A percentile compares a stretch with the other conserved stretches of the same genome.
Evolutionary conservation across 2,113 vertebrate species (phyloP).

Genomic region (Isichthys henryi): DNA sequence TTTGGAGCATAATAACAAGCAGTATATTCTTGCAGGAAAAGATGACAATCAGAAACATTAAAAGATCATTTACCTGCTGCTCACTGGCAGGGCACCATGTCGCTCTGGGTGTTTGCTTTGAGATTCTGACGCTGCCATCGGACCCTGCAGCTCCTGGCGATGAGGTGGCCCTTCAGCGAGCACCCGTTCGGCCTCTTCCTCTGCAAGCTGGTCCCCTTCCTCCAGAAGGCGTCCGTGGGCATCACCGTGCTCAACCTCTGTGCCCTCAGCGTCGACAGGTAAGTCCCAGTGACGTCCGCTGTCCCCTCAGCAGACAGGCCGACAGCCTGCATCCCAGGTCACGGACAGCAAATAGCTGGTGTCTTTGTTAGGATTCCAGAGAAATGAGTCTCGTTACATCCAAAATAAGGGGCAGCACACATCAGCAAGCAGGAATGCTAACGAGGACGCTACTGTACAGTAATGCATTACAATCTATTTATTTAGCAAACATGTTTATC

Average conservation of each 20-base stretch:
- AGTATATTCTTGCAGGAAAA: background rate
- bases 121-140: conserved; percentile 30
- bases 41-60: background rate
- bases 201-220: conserved; percentile 87
- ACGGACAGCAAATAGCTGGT: background rate
- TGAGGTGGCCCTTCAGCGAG: conserved; percentile 76
- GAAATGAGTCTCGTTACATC: background rate
- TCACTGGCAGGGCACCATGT: background rate
- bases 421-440: background rate
- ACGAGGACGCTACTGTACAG: background rate
- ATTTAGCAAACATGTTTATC: background rate
- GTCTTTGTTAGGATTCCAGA: background rate
- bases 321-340: background rate
- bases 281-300: conserved; percentile 20
- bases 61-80: background rate
- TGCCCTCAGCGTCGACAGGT: conserved; percentile 93
- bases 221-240: conserved; percentile 91
- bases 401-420: background rate
- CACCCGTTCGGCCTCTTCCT: conserved; percentile 73
- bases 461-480: background rate
- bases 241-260: conserved; percentile 95
- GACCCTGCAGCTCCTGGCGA: conserved; percentile 69
- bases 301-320: background rate
- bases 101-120: background rate
- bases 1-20: background rate